Evolutionary conservation across 1,140 invertebrate genomes (phyloP).

Genomic region (Brachionus calyciflorus): DNA sequence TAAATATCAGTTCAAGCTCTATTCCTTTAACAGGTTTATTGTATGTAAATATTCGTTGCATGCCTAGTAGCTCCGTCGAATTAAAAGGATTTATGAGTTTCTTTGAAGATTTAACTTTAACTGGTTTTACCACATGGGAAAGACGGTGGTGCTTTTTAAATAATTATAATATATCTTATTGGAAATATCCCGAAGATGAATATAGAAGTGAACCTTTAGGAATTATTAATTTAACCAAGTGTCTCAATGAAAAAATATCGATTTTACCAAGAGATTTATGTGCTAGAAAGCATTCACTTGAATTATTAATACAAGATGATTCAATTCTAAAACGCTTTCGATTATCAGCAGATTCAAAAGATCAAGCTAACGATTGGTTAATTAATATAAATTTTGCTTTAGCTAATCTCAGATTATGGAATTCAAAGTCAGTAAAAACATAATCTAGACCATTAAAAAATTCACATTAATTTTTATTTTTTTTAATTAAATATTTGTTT

Average conservation of each 20-base stretch:
- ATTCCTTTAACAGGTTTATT: constrained; percentile 21
- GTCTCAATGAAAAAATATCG: constrained; percentile 71
- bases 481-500: too few species aligned
- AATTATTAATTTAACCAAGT: constrained; percentile 73
- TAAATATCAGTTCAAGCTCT: constrained; percentile 1
- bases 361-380: constrained; percentile 41
- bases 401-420: constrained; percentile 39
- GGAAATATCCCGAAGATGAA: constrained; percentile 93
- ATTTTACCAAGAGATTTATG: constrained; percentile 81
- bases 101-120: constrained; percentile 60
- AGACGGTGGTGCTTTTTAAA: constrained; percentile 81
- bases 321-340: neutral
- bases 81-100: constrained; percentile 38
- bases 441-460: too few species aligned
- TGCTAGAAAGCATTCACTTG: constrained; percentile 79
- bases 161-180: constrained; percentile 73
- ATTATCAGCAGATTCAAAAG: constrained; percentile 3
- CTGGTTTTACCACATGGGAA: constrained; percentile 86
- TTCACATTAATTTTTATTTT: too few species aligned
- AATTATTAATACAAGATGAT: constrained; percentile 68
- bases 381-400: constrained; percentile 38
- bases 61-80: constrained; percentile 39
- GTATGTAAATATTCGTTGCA: constrained; percentile 20
- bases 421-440: too few species aligned
- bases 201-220: constrained; percentile 74